A percentile compares a stretch with the other conserved stretches of the same genome.
phyloP scores from a whole-genome alignment of 2,888 invertebrate genomes.

The Melanchra persicariae region DNA sequence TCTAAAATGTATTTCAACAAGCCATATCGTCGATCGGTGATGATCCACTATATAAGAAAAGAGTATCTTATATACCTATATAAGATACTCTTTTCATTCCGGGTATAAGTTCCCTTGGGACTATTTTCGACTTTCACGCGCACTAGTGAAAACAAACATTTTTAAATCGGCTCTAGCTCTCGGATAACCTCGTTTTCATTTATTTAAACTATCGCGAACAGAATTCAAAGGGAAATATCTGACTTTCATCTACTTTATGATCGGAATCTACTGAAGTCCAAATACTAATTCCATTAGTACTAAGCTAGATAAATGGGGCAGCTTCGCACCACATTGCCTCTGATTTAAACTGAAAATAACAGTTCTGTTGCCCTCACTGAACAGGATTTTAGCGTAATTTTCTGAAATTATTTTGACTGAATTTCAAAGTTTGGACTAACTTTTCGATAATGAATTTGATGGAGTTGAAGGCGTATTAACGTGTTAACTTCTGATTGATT shows the following conservation, averaged over 20 bases:
- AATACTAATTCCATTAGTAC: conserved; percentile 27
- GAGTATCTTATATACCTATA: too few relatives aligned
- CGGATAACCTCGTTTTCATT: neutral
- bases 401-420: neutral
- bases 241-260: neutral
- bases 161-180: neutral
- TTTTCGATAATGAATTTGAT: neutral
- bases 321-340: neutral
- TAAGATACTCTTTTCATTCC: too few relatives aligned
- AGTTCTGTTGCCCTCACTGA: neutral
- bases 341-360: conserved; percentile 15
- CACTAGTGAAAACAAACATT: too few relatives aligned
- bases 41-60: too few relatives aligned
- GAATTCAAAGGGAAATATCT: neutral
- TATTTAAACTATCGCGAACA: conserved; percentile 6
- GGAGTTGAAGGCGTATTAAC: neutral
- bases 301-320: conserved; percentile 19
- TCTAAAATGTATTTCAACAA: too few relatives aligned
- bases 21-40: too few relatives aligned
- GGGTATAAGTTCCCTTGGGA: too few relatives aligned
- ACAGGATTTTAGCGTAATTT: neutral
- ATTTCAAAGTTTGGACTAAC: neutral
- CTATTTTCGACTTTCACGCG: too few relatives aligned
- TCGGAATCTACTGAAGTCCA: neutral
- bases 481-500: neutral